Base-by-base conservation (phyloP, 2,113 vertebrate species). In the Plecturocebus donacophilus region DNA sequence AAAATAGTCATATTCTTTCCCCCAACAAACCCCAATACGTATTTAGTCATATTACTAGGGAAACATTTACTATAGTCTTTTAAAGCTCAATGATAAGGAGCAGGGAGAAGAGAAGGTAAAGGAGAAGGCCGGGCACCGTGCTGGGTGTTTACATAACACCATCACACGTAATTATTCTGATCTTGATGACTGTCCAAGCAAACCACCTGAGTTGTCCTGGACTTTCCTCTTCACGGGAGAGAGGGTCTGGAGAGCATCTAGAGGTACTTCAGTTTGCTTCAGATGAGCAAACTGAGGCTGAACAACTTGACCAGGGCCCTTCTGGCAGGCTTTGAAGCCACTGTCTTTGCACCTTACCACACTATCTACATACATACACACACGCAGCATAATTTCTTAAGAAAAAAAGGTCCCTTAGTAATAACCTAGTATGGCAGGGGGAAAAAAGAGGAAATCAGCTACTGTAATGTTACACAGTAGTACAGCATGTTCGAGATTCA, bases 201-300 rank as follows among this genome's bases (percentile, higher is more conserved):
- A 5, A n/a, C 42, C n/a, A 6, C 19, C 30, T 68, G 61, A 19
- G 23, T 80, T 85, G 47, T 38, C 61, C 27, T 84, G 42, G 61
- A 45, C 56, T 40, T 68, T 6, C 9, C 19, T 84, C 61, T 91
- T 95, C n/a, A 13, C 0, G 4, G 58, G 64, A 80, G 81, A 76
- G 52, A 84, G 86, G n/a, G 2, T 88, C 54, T 87, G 30, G 35
- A 6, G 27, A 70, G 83, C 19, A 27, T 35, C 7, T 16, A 56
- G 56, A 85, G 82, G 64, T 42, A 8, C 45, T 84, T 52, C 45
- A 77, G 52, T 52, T 52, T 52, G 52, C 52, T 52, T 52, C 40
- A 95, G 30, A 70, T 42, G 52, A 73, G 54, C 47, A 91, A 87
- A 90, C 73, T 64, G 75, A 90, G 42, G 94, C n/a, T 64, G 47